Conservation (phyloP, 2,888 invertebrate genomes). For the Archips crataeganus region DNA sequence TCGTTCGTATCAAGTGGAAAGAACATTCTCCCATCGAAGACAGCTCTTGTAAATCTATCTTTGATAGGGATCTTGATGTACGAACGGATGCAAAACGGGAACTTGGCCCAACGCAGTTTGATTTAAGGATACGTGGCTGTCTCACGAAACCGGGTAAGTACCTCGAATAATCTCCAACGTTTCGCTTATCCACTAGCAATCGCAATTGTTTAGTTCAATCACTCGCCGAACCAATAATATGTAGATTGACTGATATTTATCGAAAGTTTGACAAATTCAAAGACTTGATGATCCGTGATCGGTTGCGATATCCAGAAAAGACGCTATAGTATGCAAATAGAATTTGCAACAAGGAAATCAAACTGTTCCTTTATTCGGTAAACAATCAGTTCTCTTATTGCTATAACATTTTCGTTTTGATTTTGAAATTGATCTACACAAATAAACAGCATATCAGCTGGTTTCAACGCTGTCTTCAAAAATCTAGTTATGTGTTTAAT, state of each 20-base stretch:
- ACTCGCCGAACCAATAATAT: conserved; percentile 52
- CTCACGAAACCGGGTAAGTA: conserved; percentile 58
- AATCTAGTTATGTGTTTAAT: not conserved
- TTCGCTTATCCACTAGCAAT: conserved; percentile 70
- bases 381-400: not conserved
- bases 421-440: no score
- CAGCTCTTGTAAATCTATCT: conserved; percentile 84
- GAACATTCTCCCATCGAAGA: conserved; percentile 69
- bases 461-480: not conserved
- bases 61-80: conserved; percentile 85
- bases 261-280: conserved; percentile 50
- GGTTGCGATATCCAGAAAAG: conserved; percentile 1
- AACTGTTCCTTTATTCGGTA: not conserved
- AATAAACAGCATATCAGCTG: no score
- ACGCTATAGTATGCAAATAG: conserved; percentile 16
- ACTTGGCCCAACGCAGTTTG: conserved; percentile 67
- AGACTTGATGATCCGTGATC: conserved; percentile 20
- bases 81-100: conserved; percentile 85
- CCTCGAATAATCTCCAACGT: conserved; percentile 59
- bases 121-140: conserved; percentile 75
- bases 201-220: conserved; percentile 73
- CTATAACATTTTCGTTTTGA: not conserved
- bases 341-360: conserved; percentile 18
- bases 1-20: conserved; percentile 70
- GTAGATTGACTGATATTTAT: conserved; percentile 58